Conservation (phyloP, 2,888 invertebrate species). For the Apantesis nais region DNA sequence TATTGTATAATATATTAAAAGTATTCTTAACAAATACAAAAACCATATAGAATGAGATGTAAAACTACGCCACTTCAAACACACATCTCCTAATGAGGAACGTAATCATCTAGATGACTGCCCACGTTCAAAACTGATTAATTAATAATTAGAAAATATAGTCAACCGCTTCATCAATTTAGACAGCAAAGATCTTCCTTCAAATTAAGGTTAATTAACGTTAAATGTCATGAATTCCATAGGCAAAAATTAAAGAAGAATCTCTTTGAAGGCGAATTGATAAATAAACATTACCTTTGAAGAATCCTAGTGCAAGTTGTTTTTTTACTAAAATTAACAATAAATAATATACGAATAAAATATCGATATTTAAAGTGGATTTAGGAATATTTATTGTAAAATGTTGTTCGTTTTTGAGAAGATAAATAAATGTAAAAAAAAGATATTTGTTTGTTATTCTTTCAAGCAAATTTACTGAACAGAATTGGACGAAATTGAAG, state of each 20-base stretch:
- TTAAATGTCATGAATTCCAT: background rate
- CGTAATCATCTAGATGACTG: background rate
- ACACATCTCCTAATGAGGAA: background rate
- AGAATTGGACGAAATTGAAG: background rate
- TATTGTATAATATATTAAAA: too few relatives aligned
- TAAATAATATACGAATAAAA: too few relatives aligned
- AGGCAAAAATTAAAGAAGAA: background rate
- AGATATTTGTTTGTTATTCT: conserved; percentile 15
- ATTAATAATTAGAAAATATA: background rate
- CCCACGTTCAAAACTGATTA: background rate
- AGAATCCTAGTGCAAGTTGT: background rate
- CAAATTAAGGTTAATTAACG: conserved; percentile 3
- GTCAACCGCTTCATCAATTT: background rate
- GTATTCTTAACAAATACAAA: background rate
- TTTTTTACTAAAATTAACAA: too few relatives aligned
- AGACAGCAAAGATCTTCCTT: background rate
- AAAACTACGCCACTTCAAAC: background rate
- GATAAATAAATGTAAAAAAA: too few relatives aligned
- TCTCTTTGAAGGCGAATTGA: background rate
- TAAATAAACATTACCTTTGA: background rate
- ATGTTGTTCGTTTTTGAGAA: too few relatives aligned
- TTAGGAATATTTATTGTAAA: too few relatives aligned
- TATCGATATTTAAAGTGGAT: too few relatives aligned
- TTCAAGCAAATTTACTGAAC: background rate
- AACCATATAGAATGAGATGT: too few relatives aligned